Evolutionary conservation across 2,797 vertebrate genomes (phyloP).

Genomic region (Micropoecilia bifurca): DNA sequence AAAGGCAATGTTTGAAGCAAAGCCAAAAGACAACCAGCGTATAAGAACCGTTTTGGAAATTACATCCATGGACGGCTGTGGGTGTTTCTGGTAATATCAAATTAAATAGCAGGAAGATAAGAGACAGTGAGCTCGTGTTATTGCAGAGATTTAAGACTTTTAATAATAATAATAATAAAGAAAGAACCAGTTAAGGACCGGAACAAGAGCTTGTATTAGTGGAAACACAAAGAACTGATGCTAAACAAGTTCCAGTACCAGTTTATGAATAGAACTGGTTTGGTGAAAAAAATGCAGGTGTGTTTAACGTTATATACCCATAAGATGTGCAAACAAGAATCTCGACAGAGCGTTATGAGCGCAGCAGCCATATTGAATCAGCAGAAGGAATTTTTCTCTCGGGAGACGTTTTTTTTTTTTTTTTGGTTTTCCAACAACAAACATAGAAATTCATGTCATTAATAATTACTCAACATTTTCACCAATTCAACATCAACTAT

Average conservation of each 20-base stretch:
- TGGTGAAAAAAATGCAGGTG: neutral
- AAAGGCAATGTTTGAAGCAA: neutral
- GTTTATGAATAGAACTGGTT: neutral
- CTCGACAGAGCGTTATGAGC: neutral
- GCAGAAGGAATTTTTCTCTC: neutral
- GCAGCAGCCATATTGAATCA: neutral
- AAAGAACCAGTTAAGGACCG: neutral
- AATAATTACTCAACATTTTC: neutral
- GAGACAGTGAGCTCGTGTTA: neutral
- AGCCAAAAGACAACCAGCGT: neutral
- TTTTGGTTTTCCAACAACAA: neutral
- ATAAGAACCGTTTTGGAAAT: neutral
- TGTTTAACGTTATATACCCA: neutral
- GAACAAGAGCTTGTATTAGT: neutral
- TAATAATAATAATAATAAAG: neutral
- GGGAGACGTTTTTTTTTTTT: neutral
- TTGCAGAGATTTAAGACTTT: neutral
- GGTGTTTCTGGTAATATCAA: neutral
- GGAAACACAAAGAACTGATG: neutral
- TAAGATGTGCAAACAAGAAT: neutral
- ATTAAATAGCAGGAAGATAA: neutral
- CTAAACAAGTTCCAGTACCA: neutral
- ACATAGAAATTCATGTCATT: neutral
- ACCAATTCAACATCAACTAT: neutral
- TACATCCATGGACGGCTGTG: neutral